A percentile compares a stretch with the other conserved stretches of the same genome.
Conservation (phyloP, 2,888 invertebrate species). For the Hymenopus coronatus region DNA sequence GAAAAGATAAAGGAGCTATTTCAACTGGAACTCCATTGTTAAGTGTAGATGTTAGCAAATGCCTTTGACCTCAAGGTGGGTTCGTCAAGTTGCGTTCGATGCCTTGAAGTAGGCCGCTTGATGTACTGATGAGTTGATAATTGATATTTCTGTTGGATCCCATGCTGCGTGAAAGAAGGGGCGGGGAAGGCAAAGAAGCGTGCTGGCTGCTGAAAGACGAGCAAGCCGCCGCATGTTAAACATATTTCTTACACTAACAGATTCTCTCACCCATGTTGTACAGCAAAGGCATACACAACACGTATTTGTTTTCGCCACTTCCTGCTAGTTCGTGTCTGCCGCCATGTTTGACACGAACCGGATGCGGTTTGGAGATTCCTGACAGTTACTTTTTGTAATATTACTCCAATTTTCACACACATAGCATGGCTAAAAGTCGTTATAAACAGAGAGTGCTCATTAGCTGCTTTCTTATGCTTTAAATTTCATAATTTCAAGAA, state of each 20-base stretch:
- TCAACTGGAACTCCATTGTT: background rate
- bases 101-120: slow-evolving; percentile 6
- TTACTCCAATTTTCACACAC: background rate
- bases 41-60: background rate
- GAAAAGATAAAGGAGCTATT: background rate
- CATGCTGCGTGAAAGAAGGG: background rate
- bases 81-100: background rate
- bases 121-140: slow-evolving; percentile 10
- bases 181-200: background rate
- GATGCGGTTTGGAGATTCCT: background rate
- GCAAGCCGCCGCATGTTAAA: background rate
- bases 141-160: background rate
- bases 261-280: background rate
- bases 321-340: background rate
- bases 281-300: background rate
- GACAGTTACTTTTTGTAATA: background rate
- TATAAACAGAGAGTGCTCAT: too few species aligned
- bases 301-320: background rate
- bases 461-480: too few species aligned
- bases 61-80: background rate
- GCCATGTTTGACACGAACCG: background rate
- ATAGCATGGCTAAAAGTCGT: background rate
- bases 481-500: too few species aligned
- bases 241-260: background rate
- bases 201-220: background rate